Conservation (phyloP, 1,140 invertebrate species). For the Drosophila erecta region DNA sequence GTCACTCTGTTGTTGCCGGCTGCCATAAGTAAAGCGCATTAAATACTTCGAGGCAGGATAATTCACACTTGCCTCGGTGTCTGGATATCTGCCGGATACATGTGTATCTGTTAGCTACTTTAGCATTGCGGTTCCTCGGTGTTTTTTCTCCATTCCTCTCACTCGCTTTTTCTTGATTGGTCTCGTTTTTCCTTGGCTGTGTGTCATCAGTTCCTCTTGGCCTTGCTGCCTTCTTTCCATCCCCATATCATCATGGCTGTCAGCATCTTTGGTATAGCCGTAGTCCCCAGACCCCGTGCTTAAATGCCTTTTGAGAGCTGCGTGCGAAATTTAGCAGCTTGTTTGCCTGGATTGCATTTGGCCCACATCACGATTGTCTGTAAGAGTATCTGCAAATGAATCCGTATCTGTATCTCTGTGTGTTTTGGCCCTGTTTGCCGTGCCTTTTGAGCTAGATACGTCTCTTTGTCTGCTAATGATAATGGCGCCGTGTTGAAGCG, state of each 20-base stretch:
- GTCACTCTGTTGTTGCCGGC: conserved; percentile 14
- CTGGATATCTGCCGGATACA: conserved; percentile 57
- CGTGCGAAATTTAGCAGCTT: conserved; percentile 81
- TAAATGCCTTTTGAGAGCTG: conserved; percentile 69
- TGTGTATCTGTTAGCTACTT: conserved; percentile 54
- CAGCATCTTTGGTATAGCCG: conserved; percentile 33
- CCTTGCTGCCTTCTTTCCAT: conserved; percentile 3
- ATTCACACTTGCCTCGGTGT: conserved; percentile 64
- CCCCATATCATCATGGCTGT: conserved; percentile 38
- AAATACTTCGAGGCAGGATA: conserved; percentile 82
- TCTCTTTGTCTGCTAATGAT: conserved; percentile 28
- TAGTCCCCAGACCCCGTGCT: conserved; percentile 33
- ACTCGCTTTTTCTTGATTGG: conserved; percentile 52
- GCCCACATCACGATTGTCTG: conserved; percentile 36
- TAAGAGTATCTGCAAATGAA: conserved; percentile 14
- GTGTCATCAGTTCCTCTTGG: conserved; percentile 32
- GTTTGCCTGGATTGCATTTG: conserved; percentile 57
- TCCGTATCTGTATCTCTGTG: conserved; percentile 9
- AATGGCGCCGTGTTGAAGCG: conserved; percentile 29
- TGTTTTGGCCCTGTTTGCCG: conserved; percentile 16
- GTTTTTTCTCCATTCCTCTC: conserved; percentile 8
- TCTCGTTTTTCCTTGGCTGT: conserved; percentile 38
- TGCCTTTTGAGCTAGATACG: conserved; percentile 29
- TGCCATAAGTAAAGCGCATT: conserved; percentile 72
- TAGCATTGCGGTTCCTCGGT: conserved; percentile 18